A percentile compares a stretch with the other conserved stretches of the same genome.
Evolutionary conservation across 1,140 invertebrate species (phyloP).

Genomic region (Drosophila takahashii): DNA sequence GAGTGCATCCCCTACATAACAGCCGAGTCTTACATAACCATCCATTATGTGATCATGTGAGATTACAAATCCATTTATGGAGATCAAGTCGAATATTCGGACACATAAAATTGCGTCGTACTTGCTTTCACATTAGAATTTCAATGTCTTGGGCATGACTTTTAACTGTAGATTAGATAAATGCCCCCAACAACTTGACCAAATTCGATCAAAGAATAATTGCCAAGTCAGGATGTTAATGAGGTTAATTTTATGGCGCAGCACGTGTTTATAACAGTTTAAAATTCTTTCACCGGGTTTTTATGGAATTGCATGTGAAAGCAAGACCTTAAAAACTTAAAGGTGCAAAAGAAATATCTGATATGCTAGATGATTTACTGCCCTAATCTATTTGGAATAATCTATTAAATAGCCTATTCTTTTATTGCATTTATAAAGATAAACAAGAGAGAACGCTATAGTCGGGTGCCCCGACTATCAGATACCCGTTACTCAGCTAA

Average conservation of each 20-base stretch:
- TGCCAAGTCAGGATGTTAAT: slow-evolving; percentile 41
- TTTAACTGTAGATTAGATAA: slow-evolving; percentile 35
- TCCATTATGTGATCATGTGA: slow-evolving; percentile 6
- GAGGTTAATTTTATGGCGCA: slow-evolving; percentile 9
- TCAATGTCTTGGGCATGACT: slow-evolving; percentile 1
- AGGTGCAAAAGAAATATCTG: no score
- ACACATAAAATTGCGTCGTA: slow-evolving; percentile 26
- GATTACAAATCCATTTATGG: slow-evolving; percentile 22
- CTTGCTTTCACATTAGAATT: background rate
- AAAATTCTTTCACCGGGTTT: slow-evolving; percentile 4
- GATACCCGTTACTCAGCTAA: no score
- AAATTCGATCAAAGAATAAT: slow-evolving; percentile 7
- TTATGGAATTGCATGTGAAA: slow-evolving; percentile 7
- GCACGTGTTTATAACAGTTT: background rate
- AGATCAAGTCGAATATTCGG: slow-evolving; percentile 7
- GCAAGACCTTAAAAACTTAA: background rate
- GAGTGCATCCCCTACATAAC: slow-evolving; percentile 17
- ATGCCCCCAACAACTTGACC: slow-evolving; percentile 9
- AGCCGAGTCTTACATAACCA: slow-evolving; percentile 12
- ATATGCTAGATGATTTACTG: background rate
- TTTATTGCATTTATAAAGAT: slow-evolving; percentile 5
- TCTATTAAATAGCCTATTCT: background rate
- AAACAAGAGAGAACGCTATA: no score
- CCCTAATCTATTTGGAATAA: background rate
- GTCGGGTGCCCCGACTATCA: no score